Conservation (phyloP, 2,797 vertebrate species). For the Pipistrellus kuhlii region DNA sequence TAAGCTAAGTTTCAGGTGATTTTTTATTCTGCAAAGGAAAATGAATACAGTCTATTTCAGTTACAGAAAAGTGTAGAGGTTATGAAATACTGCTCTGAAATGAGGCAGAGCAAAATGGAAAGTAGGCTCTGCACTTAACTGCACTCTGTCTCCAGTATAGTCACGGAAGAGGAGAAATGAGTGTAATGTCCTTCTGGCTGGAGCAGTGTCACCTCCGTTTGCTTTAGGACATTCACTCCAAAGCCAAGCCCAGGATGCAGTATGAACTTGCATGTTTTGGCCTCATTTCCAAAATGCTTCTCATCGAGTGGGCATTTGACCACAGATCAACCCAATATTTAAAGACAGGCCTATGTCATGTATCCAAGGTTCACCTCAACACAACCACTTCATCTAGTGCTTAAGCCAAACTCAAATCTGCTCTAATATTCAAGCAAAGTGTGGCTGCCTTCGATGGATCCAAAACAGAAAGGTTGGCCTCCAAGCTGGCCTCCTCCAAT, state of each 20-base stretch:
- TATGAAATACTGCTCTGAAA: background rate
- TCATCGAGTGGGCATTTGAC: rapidly evolving
- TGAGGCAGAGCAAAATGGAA: background rate
- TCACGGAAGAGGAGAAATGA: background rate
- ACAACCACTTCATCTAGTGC: background rate
- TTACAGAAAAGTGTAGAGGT: background rate
- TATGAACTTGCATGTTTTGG: rapidly evolving
- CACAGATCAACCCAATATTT: background rate
- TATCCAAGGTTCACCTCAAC: background rate
- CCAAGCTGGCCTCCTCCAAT: background rate
- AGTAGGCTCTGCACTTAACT: background rate
- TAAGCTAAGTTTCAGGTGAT: background rate
- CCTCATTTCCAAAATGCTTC: background rate
- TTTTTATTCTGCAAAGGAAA: background rate
- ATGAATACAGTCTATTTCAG: background rate
- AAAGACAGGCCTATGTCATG: background rate
- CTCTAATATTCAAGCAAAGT: background rate
- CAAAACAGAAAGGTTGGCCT: background rate
- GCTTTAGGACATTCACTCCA: too few species aligned
- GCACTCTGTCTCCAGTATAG: background rate
- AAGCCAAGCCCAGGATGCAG: background rate
- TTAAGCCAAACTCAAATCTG: background rate
- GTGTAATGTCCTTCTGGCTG: rapidly evolving
- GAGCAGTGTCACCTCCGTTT: background rate
- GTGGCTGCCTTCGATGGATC: background rate